Evolutionary conservation across 2,888 invertebrate species (phyloP).

Genomic region (Parelbella ahira): DNA sequence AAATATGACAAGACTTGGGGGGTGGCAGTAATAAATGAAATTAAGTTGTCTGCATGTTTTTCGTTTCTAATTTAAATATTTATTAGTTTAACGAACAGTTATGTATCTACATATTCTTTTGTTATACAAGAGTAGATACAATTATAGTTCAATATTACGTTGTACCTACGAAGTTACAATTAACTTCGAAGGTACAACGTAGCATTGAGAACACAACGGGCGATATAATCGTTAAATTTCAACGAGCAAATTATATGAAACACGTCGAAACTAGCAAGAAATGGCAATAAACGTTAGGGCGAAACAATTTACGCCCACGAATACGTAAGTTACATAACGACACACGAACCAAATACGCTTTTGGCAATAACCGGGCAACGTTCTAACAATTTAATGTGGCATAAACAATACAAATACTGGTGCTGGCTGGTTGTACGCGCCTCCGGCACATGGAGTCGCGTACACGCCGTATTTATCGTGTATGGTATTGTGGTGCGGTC

Average conservation of each 20-base stretch:
- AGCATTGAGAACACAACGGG: too few species aligned
- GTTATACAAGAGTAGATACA: too few species aligned
- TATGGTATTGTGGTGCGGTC: conserved; percentile 76
- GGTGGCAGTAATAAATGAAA: too few species aligned
- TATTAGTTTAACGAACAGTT: too few species aligned
- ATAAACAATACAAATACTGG: conserved; percentile 77
- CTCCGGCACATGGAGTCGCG: conserved; percentile 61
- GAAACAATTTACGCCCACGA: conserved; percentile 61
- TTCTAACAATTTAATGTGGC: conserved; percentile 77
- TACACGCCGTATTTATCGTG: conserved; percentile 74
- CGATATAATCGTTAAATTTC: conserved; percentile 20
- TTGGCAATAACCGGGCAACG: conserved; percentile 76
- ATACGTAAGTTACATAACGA: conserved; percentile 57
- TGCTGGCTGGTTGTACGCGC: conserved; percentile 55
- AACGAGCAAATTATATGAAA: conserved; percentile 36
- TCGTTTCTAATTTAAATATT: background rate
- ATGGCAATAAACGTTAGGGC: conserved; percentile 38
- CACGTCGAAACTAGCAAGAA: conserved; percentile 51
- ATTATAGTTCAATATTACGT: too few species aligned
- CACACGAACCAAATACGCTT: conserved; percentile 74
- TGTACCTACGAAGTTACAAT: too few species aligned
- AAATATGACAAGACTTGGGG: too few species aligned
- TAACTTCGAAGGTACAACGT: too few species aligned
- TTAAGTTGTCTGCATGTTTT: background rate
- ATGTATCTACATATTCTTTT: too few species aligned